These are phyloP conservation scores for Hystrix brachyura DNA, from an alignment of 2,113 vertebrate genomes.

Conservation along the genomic window DNA sequence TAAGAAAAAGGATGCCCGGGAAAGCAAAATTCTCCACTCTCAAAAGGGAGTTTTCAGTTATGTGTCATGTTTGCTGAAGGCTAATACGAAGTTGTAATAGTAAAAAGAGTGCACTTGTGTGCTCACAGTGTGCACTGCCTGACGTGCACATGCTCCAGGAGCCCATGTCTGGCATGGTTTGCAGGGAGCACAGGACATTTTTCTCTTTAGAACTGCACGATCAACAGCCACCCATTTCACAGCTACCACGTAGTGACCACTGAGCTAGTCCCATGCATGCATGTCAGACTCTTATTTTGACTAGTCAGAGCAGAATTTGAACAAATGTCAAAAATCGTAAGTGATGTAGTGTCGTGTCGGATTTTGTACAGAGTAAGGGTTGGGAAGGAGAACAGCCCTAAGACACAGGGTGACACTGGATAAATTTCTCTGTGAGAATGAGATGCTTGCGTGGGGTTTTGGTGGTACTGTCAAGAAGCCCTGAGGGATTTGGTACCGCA, in stretches of 20 bases:
- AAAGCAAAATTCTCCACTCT: background rate
- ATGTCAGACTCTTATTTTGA: background rate
- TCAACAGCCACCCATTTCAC: background rate
- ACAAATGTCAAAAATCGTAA: background rate
- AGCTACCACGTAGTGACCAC: background rate
- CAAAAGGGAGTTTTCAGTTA: background rate
- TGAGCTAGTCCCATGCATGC: background rate
- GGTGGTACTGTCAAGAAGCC: background rate
- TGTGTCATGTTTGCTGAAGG: background rate
- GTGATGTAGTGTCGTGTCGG: background rate
- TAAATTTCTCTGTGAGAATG: background rate
- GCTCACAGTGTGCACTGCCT: background rate
- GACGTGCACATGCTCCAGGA: accelerated
- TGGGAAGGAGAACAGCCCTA: background rate
- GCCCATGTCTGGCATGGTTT: background rate
- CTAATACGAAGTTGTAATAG: background rate
- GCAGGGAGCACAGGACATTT: no score
- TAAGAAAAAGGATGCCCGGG: background rate
- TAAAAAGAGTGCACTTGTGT: no score
- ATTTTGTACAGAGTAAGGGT: background rate
- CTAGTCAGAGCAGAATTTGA: background rate
- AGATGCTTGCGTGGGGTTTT: background rate
- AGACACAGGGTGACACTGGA: background rate
- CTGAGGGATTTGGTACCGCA: accelerated
- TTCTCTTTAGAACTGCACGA: background rate